These are phyloP conservation scores for Cinclus cinclus DNA, from an alignment of 2,113 vertebrate species.

Conservation along the genomic window DNA sequence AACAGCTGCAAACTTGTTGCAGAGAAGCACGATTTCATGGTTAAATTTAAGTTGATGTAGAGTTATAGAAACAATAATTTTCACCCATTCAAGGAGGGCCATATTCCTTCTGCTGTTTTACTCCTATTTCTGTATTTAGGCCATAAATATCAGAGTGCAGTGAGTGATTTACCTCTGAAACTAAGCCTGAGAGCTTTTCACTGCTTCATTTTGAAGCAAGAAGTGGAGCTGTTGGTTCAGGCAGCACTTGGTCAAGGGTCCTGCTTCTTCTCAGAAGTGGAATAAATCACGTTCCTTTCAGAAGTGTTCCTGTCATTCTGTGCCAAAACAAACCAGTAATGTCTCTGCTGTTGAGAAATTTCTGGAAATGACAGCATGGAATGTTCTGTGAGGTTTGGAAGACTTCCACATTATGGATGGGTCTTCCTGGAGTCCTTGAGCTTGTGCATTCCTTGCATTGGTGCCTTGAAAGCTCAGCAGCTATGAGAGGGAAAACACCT, in stretches of 20 bases:
- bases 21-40: background rate
- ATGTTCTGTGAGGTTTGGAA: background rate
- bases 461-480: background rate
- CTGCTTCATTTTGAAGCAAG: background rate
- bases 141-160: background rate
- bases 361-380: background rate
- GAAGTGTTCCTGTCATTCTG: background rate
- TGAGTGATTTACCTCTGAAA: background rate
- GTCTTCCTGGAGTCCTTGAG: background rate
- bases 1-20: background rate
- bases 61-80: background rate
- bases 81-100: background rate
- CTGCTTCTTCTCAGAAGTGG: background rate
- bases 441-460: background rate
- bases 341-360: background rate
- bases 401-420: accelerated
- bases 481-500: background rate
- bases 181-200: background rate
- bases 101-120: background rate
- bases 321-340: background rate
- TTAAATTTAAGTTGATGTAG: background rate
- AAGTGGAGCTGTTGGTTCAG: background rate
- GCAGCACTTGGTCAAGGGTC: background rate
- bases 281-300: background rate
- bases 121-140: background rate